phyloP scores from a whole-genome alignment of 2,888 invertebrate genomes.

The Synergus itoensis region DNA sequence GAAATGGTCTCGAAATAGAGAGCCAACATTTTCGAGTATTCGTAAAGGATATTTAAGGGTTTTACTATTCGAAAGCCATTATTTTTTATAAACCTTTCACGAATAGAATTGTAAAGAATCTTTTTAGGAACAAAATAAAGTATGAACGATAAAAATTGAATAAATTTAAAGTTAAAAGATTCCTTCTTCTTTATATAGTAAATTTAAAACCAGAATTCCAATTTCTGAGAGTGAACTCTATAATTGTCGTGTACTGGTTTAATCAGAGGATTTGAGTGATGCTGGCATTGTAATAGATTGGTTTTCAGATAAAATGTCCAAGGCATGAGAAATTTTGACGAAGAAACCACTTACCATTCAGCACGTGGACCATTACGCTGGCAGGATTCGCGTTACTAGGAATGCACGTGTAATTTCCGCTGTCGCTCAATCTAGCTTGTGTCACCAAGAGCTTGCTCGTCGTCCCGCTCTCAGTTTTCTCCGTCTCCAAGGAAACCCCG shows the following conservation, averaged over 20 bases:
- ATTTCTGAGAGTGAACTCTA: not conserved
- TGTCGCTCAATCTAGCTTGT: slow-evolving; percentile 90
- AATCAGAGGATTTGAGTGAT: slow-evolving; percentile 47
- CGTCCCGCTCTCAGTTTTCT: slow-evolving; percentile 89
- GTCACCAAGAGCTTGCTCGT: slow-evolving; percentile 91
- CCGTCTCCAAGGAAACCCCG: slow-evolving; percentile 92
- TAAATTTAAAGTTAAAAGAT: too few species aligned
- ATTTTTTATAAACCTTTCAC: too few species aligned
- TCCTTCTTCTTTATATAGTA: too few species aligned
- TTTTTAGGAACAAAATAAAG: not conserved
- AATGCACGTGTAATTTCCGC: slow-evolving; percentile 94
- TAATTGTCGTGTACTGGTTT: slow-evolving; percentile 30
- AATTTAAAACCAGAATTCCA: not conserved
- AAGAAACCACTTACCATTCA: slow-evolving; percentile 73
- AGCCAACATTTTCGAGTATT: too few species aligned
- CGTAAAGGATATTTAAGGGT: too few species aligned
- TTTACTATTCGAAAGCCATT: too few species aligned
- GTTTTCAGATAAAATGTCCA: slow-evolving; percentile 43
- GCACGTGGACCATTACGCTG: slow-evolving; percentile 76
- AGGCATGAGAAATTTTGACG: slow-evolving; percentile 48
- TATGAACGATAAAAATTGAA: too few species aligned
- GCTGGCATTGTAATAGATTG: slow-evolving; percentile 44
- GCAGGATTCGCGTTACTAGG: slow-evolving; percentile 83
- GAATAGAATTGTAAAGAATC: too few species aligned
- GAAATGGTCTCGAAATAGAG: too few species aligned